phyloP scores from a whole-genome alignment of 2,797 vertebrate species.

The Nothura maculosa region DNA sequence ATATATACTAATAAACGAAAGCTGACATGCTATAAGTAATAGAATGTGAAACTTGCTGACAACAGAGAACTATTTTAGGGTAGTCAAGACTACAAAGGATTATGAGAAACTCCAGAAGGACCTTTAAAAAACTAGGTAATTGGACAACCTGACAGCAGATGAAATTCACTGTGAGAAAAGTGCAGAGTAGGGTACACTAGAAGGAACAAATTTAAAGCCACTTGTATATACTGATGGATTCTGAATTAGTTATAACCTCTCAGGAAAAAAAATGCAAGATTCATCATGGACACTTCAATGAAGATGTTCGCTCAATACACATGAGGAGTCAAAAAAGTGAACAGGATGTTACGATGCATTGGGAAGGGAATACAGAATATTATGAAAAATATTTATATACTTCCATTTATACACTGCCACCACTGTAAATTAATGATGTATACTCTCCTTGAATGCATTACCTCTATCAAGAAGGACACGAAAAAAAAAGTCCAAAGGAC shows the following conservation, averaged over 20 bases:
- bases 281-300: slow-evolving; percentile 38
- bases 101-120: slow-evolving; percentile 62
- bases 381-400: slow-evolving; percentile 70
- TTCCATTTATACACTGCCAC: slow-evolving; percentile 71
- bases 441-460: slow-evolving; percentile 60
- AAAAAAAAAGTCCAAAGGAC: slow-evolving; percentile 58
- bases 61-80: slow-evolving; percentile 20
- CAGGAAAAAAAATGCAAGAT: slow-evolving; percentile 52
- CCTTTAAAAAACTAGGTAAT: slow-evolving; percentile 74
- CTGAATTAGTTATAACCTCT: slow-evolving; percentile 70
- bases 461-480: slow-evolving; percentile 59
- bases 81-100: slow-evolving; percentile 46
- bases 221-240: slow-evolving; percentile 66
- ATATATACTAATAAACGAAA: slow-evolving; percentile 79
- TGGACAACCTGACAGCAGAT: slow-evolving; percentile 73
- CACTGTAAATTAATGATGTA: slow-evolving; percentile 64
- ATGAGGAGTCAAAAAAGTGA: slow-evolving; percentile 63
- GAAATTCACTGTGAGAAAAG: slow-evolving; percentile 74
- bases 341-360: slow-evolving; percentile 42
- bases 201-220: slow-evolving; percentile 66
- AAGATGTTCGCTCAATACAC: slow-evolving; percentile 57
- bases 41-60: slow-evolving; percentile 69
- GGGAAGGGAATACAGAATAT: slow-evolving; percentile 65
- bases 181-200: slow-evolving; percentile 61
- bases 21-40: slow-evolving; percentile 69